Base-by-base conservation (phyloP, 1,140 invertebrate genomes). In the Aphaenogaster floridana region DNA sequence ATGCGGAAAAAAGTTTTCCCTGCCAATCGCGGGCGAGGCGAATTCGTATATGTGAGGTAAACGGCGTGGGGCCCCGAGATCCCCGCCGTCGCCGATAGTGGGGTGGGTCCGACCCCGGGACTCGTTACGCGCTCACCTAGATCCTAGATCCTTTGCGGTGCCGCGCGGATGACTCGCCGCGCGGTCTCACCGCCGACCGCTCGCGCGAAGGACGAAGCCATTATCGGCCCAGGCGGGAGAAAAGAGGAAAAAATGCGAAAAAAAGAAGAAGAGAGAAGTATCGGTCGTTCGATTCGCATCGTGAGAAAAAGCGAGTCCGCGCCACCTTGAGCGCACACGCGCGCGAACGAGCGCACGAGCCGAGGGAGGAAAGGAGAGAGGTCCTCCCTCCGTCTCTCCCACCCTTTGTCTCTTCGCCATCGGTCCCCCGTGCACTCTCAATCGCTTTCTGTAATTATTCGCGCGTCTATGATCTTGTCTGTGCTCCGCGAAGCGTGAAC, bases 401-500 rank as follows among this genome's bases (percentile, higher is more conserved):
- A 28, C 28, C 28, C 17, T 61, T 36, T 17, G 39, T 83, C 66
- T 59, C 68, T 74, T 83, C 36, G 50, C 54, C 66, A 21, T 52
- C 77, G 57, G 50, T 13, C 42, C 50, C 48, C 9, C 50, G 50
- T 3, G 28, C 52, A 45, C 66, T 45, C 68, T 83, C 80, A 74
- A 83, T 84, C 80, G 50, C 78, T 83, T 87, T 68, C 86, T 69
- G 54, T 86, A 87, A 89, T 89, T 89, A 88, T 76, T 54, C 74
- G 54, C 50, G 66, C 50, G 66, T 81, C 89, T 78, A 81, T 78
- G 87, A 83, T 83, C 86, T 86, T 86, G 89, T 89, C 91, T 81
- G 91, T 92, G 93, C 84, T 92, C 90, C 90, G 68, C 88, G 92
- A 87, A 93, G 93, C 93, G 92, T 94, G 91, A 94, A 94, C 89